Base-by-base conservation (phyloP, 2,113 vertebrate species). In the Pungitius pungitius region DNA sequence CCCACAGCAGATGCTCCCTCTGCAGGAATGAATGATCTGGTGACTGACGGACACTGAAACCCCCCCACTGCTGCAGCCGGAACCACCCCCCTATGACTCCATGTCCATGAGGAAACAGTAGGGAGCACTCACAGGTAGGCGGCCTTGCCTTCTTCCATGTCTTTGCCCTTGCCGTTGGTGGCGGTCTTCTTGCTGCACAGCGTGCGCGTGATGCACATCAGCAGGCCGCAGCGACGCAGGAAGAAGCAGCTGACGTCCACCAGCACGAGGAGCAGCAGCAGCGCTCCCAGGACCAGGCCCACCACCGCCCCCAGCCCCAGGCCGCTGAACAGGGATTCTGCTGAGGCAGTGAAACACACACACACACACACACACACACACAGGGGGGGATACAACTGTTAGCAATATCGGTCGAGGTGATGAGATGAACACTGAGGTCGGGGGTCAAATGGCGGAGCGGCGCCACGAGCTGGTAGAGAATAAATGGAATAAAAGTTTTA, bases 181-280 rank as follows among this genome's bases (percentile, higher is more conserved):
- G 96, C 94, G 9, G 95, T 98, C 73, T 98, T 99, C 91, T 98
- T 99, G 81, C 97, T 96, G 69, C 98, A 99, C 60, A 99, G 92
- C 27, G 95, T 95, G 85, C 96, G 96, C 33, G 96, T 98, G 92
- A 99, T 96, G 89, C 96, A 99, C 97, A 98, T 98, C 51, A 99
- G 90, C 71, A 99, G 87, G 73, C 98, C 98, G 42, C 98, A 97
- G 92, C 97, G 97, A 37, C 97, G 94, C 78, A 97, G 92, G 90
- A 99, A 99, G 94, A 98, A 99, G 94, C 97, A 99, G 93, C 96
- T 96, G 88, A 99, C 91, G 57, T 99, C 98, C 76, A 95, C 96
- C 69, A 97, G 94, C 69, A 97, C 96, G 7, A 99, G 94, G 69
- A 99, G 92, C 86, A 99, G 91, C 85, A 99, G 92, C 80, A 99